Percentiles rank a stretch among this genome's conserved stretches.
These are phyloP conservation scores for Ooceraea biroi DNA, from an alignment of 1,140 invertebrate genomes.

Conservation along the genomic window DNA sequence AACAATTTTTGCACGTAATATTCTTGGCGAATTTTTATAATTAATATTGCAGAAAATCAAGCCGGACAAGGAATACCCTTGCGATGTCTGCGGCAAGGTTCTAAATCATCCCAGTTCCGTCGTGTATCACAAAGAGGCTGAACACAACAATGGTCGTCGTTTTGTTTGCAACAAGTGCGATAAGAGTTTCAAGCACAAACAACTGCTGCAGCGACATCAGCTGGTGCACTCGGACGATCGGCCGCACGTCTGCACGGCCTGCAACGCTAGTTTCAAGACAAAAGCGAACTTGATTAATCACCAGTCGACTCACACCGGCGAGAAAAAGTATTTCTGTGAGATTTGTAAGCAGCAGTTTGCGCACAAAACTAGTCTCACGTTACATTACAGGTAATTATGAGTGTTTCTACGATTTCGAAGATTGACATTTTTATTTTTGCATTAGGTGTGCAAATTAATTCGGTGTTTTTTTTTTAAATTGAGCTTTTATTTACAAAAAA, in stretches of 20 bases:
- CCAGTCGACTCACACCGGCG: constrained; percentile 89
- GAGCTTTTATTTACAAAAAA: no score
- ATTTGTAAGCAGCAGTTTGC: constrained; percentile 92
- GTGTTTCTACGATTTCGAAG: neutral
- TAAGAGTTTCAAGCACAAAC: constrained; percentile 90
- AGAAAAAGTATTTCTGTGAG: constrained; percentile 91
- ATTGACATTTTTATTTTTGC: neutral
- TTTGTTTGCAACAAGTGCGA: constrained; percentile 91
- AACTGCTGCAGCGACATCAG: constrained; percentile 90
- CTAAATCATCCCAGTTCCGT: constrained; percentile 89
- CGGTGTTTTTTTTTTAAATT: no score
- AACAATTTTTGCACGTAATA: constrained; percentile 5
- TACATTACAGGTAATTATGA: constrained; percentile 88
- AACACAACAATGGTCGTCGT: constrained; percentile 88
- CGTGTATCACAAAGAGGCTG: constrained; percentile 90
- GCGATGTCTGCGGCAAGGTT: constrained; percentile 90
- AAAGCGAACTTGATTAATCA: constrained; percentile 91
- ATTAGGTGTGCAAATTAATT: no score
- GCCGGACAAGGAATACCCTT: constrained; percentile 87
- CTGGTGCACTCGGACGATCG: constrained; percentile 90
- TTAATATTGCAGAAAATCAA: constrained; percentile 76
- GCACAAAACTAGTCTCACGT: constrained; percentile 90
- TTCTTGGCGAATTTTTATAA: constrained; percentile 22
- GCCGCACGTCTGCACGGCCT: constrained; percentile 88
- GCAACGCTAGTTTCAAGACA: constrained; percentile 90